Conservation (phyloP, 2,113 vertebrate species). For the Puntigrus tetrazona region DNA sequence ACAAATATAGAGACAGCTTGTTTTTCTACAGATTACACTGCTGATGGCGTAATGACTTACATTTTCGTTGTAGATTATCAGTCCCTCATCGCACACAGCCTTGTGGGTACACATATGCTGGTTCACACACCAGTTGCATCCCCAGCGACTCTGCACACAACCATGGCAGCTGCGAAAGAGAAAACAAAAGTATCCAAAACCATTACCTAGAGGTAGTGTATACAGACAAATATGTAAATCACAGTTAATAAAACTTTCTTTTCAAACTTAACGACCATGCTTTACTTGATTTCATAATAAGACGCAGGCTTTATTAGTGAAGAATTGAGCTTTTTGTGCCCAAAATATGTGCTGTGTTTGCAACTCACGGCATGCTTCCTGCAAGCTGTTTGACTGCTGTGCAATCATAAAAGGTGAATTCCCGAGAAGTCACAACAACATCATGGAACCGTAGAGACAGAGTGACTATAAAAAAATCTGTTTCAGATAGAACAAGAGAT, state of each 20-base stretch:
- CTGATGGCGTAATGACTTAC: conserved; percentile 69
- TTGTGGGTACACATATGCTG: conserved; percentile 92
- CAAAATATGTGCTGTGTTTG: not conserved
- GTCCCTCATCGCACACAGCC: conserved; percentile 82
- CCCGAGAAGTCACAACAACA: conserved; percentile 77
- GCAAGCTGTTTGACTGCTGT: conserved; percentile 83
- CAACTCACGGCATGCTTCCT: conserved; percentile 87
- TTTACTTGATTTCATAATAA: not conserved
- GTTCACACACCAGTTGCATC: conserved; percentile 95
- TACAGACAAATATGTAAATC: not conserved
- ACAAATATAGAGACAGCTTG: too few species aligned
- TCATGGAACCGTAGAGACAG: conserved; percentile 85
- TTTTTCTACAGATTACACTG: too few species aligned
- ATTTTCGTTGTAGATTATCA: conserved; percentile 88
- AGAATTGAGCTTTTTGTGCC: not conserved
- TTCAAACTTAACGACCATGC: not conserved
- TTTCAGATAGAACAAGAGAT: conserved; percentile 57
- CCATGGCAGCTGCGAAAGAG: conserved; percentile 82
- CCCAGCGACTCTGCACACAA: conserved; percentile 91
- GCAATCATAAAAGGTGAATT: conserved; percentile 93
- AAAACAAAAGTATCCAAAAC: not conserved
- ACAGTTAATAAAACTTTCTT: not conserved
- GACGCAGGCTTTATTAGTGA: not conserved
- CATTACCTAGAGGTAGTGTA: not conserved
- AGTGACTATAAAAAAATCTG: conserved; percentile 86